A percentile compares a stretch with the other conserved stretches of the same genome.
These are phyloP conservation scores for Parnassius smintheus DNA, from an alignment of 2,888 invertebrate species.

Conservation along the genomic window DNA sequence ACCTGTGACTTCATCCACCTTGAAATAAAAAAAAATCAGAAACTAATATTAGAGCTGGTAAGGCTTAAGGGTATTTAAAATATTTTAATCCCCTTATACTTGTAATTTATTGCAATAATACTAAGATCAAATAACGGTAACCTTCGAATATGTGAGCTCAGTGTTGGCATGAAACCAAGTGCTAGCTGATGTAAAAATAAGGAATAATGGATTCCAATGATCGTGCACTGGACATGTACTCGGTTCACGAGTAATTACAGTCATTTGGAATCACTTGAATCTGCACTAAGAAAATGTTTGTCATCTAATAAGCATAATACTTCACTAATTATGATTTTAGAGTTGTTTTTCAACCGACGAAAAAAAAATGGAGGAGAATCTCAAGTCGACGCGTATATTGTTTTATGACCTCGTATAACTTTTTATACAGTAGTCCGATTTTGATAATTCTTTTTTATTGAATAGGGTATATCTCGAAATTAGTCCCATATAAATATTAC, in stretches of 20 bases:
- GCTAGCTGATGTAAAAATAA: constrained; percentile 23
- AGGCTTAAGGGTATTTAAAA: neutral
- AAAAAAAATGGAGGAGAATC: no score
- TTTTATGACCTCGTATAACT: no score
- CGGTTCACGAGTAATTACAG: constrained; percentile 22
- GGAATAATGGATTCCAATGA: constrained; percentile 24
- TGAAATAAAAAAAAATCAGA: neutral
- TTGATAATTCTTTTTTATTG: no score
- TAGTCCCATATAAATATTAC: no score
- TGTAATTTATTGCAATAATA: constrained; percentile 13
- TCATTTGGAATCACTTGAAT: constrained; percentile 21
- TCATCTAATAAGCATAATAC: neutral
- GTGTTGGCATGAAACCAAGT: constrained; percentile 15
- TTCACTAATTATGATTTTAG: no score
- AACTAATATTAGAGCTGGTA: neutral
- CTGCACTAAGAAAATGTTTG: constrained; percentile 10
- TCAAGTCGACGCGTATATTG: no score
- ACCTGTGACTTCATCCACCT: no score
- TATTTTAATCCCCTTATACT: constrained; percentile 2
- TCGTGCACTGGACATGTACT: constrained; percentile 18
- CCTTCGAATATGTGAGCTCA: constrained; percentile 12
- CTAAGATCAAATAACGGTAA: constrained; percentile 14
- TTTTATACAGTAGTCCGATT: no score
- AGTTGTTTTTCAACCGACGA: no score
- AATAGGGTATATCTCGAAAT: no score